Base-by-base conservation (phyloP, 2,888 invertebrate species). In the Chalcosyrphus nemorum region DNA sequence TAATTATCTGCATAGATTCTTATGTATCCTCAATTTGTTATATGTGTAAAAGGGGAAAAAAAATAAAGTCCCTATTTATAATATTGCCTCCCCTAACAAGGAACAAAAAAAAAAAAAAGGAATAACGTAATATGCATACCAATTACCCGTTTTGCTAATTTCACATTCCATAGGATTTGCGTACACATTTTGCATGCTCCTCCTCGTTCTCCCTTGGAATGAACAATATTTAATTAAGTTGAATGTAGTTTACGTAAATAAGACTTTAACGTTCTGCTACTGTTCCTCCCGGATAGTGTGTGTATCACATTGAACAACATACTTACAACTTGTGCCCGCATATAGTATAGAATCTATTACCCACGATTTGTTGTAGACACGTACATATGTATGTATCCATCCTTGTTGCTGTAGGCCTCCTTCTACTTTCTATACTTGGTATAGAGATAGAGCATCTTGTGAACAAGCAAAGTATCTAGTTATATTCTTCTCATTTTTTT, bases 181-280 rank as follows among this genome's bases (percentile, higher is more conserved):
- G 50, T 74, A 61, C 38, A 61, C 38, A 56, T 47, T 47, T 47
- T 50, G 35, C 45, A 3, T 27, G 41, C 45, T 32, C 21, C 17
- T 17, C 21, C 43, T 56, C 56, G 24, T 56, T 54, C 50, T 32
- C 63, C n/a, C n/a, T 24, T 9, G 24, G 45, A 63, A 57, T 47
- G 59, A 61, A 61, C 76, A 81, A 59, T 77, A 82, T 82, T 77
- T 82, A 82, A 82, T 82, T 82, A 77, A 71, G 72, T 82, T 82
- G 59, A 32, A 59, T 78, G 54, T 66, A 66, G 68, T 77, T 61
- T 72, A 29, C 63, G 75, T 70, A 81, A 77, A 72, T 41, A 72
- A 66, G 56, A 78, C 61, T 68, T 74, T 68, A 77, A 56, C 59
- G 65, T 32, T 56, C 24, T 24, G 24, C 19, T 56, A 35, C 15